A percentile compares a stretch with the other conserved stretches of the same genome.
Evolutionary conservation across 2,113 vertebrate genomes (phyloP).

Genomic region (Nettapus auritus): DNA sequence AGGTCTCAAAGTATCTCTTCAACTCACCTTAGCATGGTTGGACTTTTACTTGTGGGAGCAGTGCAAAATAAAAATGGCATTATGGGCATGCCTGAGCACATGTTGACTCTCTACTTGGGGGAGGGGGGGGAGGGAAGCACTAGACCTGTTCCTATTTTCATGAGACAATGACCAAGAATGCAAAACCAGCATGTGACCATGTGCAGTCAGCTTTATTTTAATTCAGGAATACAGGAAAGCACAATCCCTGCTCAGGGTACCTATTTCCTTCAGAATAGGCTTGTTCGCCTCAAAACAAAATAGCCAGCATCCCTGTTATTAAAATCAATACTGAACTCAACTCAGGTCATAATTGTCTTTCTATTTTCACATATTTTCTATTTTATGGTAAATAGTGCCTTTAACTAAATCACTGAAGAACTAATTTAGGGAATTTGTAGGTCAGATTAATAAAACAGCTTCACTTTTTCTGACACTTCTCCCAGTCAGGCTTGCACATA

Average conservation of each 20-base stretch:
- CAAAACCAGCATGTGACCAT: background rate
- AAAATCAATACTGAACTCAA: background rate
- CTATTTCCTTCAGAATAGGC: background rate
- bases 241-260: background rate
- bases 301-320: background rate
- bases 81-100: background rate
- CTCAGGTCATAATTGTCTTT: background rate
- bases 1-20: background rate
- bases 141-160: background rate
- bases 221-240: background rate
- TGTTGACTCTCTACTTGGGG: background rate
- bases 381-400: background rate
- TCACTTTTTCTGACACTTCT: rapidly evolving
- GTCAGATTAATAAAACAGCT: background rate
- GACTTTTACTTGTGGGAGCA: background rate
- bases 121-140: background rate
- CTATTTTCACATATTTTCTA: background rate
- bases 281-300: background rate
- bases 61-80: background rate
- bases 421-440: background rate
- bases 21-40: background rate
- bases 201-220: background rate
- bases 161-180: background rate
- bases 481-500: background rate
- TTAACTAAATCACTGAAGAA: background rate